Base-by-base conservation (phyloP, 2,113 vertebrate genomes). In the Plecturocebus donacophilus region DNA sequence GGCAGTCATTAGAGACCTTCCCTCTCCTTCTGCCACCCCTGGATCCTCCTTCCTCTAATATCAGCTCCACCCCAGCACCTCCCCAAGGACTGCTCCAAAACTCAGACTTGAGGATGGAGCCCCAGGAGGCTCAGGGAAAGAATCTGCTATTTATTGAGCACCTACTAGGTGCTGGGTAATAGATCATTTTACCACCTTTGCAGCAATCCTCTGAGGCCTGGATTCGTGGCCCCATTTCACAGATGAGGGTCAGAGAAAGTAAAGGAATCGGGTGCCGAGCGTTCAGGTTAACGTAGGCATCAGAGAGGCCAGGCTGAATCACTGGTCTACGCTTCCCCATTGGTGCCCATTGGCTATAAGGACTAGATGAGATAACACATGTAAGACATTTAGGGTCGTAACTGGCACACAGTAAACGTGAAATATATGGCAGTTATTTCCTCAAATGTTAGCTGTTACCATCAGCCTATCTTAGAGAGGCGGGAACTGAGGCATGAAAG, bases 291-390 rank as follows among this genome's bases (percentile, higher is more conserved):
- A 38, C 9, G 6, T 2, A 38, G 8, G 35, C 17, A 42, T 13
- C 77, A 23, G 38, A 85, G 64, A 61, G 90, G 14, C 12, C 2
- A 30, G 68, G 70, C 23, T 1, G 16, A 61, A 25, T 27, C 9
- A 4, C 42, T 6, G 73, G 20, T 35, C n/a, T 64, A 35, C 54
- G 73, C 9, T 49, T 56, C 32, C 83, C 7, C 0, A 0, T 8
- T 42, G 79, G 45, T 16, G 42, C 32, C 58, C 56, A 52, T 42
- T 8, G 80, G 47, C 23, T 20, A 2, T 64, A 49, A 79, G 19
- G 79, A 64, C 30, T 27, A 35, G 25, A 12, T n/a, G 70, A 56
- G 45, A 23, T 61, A 11, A 20, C 11, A 12, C 9, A 13, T 14
- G 42, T 9, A 68, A 32, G 27, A 87, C 11, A 20, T 32, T 77